Base-by-base conservation (phyloP, 1,140 invertebrate genomes). In the Schlechtendalia chinensis region DNA sequence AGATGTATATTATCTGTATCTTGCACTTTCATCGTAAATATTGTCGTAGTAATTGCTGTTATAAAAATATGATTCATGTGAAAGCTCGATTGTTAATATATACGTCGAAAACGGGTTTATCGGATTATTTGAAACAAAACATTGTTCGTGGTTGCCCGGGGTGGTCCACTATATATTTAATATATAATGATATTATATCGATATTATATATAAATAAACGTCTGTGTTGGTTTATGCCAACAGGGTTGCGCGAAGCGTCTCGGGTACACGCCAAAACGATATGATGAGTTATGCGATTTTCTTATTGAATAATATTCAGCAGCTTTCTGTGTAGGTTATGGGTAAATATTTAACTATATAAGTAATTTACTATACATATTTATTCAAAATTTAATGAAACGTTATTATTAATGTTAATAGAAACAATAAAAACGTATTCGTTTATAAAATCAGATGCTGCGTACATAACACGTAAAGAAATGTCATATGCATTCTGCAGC, bases 11-110 rank as follows among this genome's bases (percentile, higher is more conserved):
- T n/a, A n/a, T n/a, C n/a, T n/a, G n/a, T n/a, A n/a, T n/a, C n/a
- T n/a, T n/a, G n/a, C n/a, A n/a, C n/a, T n/a, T n/a, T n/a, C n/a
- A n/a, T n/a, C n/a, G n/a, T n/a, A n/a, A n/a, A 45, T 54, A 54
- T 54, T n/a, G 54, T 58, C 54, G 54, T 58, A n/a, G 1, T 0
- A 2, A n/a, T n/a, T n/a, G n/a, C n/a, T 11, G 39, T 6, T 8
- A 45, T 47, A 69, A 6, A 39, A 39, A 65, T 22, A 45, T 69
- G 32, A 69, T 69, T 47, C 65, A 67, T 67, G 63, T 4, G 65
- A 47, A 69, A 69, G 45, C 65, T 69, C n/a, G 39, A 47, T 47
- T 22, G 65, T 69, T 69, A 69, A 69, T 69, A 69, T 47, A 24
- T 39, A 24, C 65, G 65, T 69, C 32, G n/a, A 69, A 45, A 45